Base-by-base conservation (phyloP, 2,888 invertebrate genomes). In the Tachystola acroxantha region DNA sequence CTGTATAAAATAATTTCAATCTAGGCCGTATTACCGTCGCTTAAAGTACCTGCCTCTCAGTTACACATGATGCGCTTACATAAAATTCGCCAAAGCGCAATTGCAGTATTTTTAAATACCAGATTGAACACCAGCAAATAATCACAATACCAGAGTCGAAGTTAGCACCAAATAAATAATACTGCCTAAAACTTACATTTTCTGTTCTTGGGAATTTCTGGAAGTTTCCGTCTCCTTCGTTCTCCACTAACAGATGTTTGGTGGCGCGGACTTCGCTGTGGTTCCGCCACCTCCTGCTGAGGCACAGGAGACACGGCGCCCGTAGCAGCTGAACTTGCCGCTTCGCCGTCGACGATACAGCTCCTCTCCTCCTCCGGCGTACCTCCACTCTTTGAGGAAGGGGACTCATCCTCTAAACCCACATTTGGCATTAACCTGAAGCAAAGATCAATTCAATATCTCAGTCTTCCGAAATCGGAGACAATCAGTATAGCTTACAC, bases 191-290 rank as follows among this genome's bases (percentile, higher is more conserved):
- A 76, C 92, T 91, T 75, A 95, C 95, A 91, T 91, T 94, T 95
- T 74, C 93, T 94, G 61, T 93, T 93, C 74, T 95, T 96, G 3
- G 96, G 96, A 57, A 96, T 96, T 81, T 96, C 96, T 22, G 96
- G 96, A 14, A 96, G 87, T 81, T 94, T 94, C 79, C 96, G 89
- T 57, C 96, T 88, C 60, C 93, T 89, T 46, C 95, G 88, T 65
- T 93, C 92, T 7, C 85, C 87, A 44, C 69, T 85, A 43, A 64
- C 69, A 34, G 79, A 78, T 11, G 66, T 61, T 52, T 77, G 79
- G 40, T 80, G 77, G 34, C 72, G 66, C n/a, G 78, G 77, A 47
- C 75, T 82, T 19, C 70, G 57, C 44, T 64, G 79, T 36, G 57
- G 50, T 36, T 76, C 86, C 40, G 58, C 54, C 10, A 50, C 60